Base-by-base conservation (phyloP, 2,113 vertebrate species). In the Syngnathoides biaculeatus region DNA sequence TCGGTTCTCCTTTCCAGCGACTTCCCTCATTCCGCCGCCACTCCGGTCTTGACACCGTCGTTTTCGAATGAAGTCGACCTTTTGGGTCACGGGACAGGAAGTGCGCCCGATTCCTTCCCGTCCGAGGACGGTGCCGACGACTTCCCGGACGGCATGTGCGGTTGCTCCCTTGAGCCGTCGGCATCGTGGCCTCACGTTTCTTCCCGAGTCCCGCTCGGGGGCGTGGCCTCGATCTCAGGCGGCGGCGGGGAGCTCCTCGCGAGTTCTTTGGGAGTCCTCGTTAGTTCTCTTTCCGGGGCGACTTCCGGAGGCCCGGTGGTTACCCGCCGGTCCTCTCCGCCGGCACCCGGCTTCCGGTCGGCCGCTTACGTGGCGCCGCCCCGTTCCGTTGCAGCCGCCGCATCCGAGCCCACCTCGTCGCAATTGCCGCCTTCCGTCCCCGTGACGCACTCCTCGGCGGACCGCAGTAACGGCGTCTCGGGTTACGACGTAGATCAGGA, bases 401-500 rank as follows among this genome's bases (percentile, higher is more conserved):
- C 84, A 81, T 77, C 92, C 72, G 77, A 78, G 75, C 72, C 84
- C 72, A 38, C 75, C 66, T 89, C 85, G 84, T 84, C 74, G 24
- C 83, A 84, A 84, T 84, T 73, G 27, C 84, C 76, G 75, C 84
- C 80, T 83, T 42, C 75, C 42, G 65, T 73, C n/a, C 68, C 74
- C 55, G 69, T 19, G 48, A 3, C 65, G 19, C 77, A 76, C 39
- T 69, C 80, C 65, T 60, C 78, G 20, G 86, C 92, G 68, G 85
- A 84, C 39, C 66, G 89, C 35, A 84, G 85, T 73, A 81, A 73
- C 65, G 67, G 75, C 75, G 94, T 94, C 74, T 94, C 96, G 13
- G 92, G 94, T 20, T 95, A 94, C 79, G 89, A 90, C 59, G 4
- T 83, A 82, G 94, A 94, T 86, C 87, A 93, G 74, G 92, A 93